Base-by-base conservation (phyloP, 2,888 invertebrate genomes). In the Rutpela maculata region DNA sequence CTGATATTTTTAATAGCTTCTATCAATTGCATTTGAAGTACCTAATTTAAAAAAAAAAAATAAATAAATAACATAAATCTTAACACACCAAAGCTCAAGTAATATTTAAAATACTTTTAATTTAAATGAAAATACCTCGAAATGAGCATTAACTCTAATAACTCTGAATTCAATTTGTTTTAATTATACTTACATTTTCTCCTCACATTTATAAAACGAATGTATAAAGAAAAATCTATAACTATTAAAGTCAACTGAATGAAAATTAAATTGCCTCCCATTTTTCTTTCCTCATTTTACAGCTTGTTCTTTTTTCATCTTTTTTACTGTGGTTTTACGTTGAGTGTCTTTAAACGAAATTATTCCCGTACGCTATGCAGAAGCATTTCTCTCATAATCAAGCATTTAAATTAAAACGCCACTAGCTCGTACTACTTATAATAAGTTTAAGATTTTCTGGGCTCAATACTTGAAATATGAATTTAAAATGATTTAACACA, bases 261-360 rank as follows among this genome's bases (percentile, higher is more conserved):
- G 57, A 26, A 70, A 70, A 70, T 26, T 70, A 26, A 56, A 50
- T 18, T 56, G 56, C 31, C 70, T 57, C 55, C 70, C 31, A 56
- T 12, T 57, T 70, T 35, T 50, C 50, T 26, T 67, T 5, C 55
- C 50, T 10, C 26, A 55, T 19, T 38, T 67, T 50, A 43, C 55
- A 19, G 19, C 19, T 55, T 35, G 50, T 19, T 67, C 55, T 50
- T 43, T 26, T 19, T 43, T 12, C 43, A 19, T 55, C 43, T 67
- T 67, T 67, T 67, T 43, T 43, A 55, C 55, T 70, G 70, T 56
- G 59, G 70, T 70, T 70, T 70, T 57, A 57, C 56, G 70, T 57
- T 50, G 56, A 70, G 70, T 57, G 70, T 70, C 56, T 57, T 70
- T 70, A 70, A 67, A 43, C 67, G 67, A 55, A 67, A 67, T 67